Percentiles rank a stretch among this genome's conserved stretches.
Evolutionary conservation across 2,797 vertebrate genomes (phyloP).

Genomic region (Lophotriccus pileatus): DNA sequence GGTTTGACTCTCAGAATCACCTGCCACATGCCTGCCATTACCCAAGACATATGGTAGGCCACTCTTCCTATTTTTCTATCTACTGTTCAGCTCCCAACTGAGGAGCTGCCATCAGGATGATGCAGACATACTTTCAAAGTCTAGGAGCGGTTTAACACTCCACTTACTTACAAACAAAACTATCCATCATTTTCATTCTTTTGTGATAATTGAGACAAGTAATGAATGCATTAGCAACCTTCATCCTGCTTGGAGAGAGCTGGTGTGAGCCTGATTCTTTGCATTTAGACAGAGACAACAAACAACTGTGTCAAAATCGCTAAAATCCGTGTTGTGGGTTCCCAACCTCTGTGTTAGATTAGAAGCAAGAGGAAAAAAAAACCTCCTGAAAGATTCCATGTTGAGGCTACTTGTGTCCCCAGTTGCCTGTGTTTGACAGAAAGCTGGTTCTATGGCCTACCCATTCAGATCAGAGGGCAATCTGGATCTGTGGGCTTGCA

Average conservation of each 20-base stretch:
- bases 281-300: neutral
- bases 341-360: neutral
- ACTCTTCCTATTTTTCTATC: neutral
- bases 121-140: neutral
- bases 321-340: neutral
- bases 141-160: neutral
- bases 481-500: neutral
- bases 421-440: neutral
- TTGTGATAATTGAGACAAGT: accelerated
- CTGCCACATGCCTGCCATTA: neutral
- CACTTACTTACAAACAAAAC: neutral
- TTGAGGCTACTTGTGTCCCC: neutral
- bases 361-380: neutral
- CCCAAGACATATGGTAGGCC: neutral
- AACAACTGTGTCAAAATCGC: neutral
- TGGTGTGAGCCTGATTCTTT: neutral
- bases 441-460: neutral
- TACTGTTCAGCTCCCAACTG: neutral
- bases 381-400: neutral
- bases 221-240: neutral
- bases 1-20: neutral
- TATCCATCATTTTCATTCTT: neutral
- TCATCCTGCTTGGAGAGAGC: neutral
- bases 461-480: neutral
- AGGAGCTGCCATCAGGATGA: neutral